These are phyloP conservation scores for Lepus americanus DNA, from an alignment of 2,113 vertebrate genomes.

Conservation along the genomic window DNA sequence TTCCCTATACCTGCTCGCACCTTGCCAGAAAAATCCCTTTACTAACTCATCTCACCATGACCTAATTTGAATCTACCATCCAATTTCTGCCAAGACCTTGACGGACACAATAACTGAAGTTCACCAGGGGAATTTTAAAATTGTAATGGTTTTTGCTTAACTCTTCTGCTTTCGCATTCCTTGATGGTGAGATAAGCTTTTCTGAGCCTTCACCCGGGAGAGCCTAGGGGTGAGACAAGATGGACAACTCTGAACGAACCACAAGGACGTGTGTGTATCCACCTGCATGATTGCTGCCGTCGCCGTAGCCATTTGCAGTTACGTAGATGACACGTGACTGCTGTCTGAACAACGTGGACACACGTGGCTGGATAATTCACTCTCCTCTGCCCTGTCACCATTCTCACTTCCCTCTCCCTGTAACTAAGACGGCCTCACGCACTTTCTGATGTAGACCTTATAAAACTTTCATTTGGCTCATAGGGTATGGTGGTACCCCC, in stretches of 20 bases:
- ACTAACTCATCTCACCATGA: not conserved
- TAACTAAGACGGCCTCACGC: not conserved
- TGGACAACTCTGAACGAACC: not conserved
- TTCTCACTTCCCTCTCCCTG: not conserved
- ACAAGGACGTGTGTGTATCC: not conserved
- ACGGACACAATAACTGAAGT: not conserved
- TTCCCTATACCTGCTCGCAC: constrained; percentile 31
- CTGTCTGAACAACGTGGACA: not conserved
- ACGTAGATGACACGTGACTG: not conserved
- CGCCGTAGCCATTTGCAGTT: not conserved
- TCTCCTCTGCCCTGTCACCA: not conserved
- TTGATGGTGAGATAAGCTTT: not conserved
- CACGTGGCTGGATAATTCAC: not conserved
- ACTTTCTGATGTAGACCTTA: not conserved
- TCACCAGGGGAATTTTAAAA: not conserved
- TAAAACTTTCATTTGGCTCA: not conserved
- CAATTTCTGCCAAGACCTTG: constrained; percentile 43
- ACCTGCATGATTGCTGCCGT: not conserved
- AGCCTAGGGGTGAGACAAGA: not conserved
- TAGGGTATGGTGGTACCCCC: too few relatives aligned
- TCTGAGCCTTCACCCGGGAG: not conserved
- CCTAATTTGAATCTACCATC: not conserved
- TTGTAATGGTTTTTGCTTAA: not conserved
- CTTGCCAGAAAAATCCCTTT: not conserved
- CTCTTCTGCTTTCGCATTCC: not conserved